Percentiles rank a stretch among this genome's conserved stretches.
Evolutionary conservation across 2,797 vertebrate species (phyloP).

Genomic region (Buceros bicornis): DNA sequence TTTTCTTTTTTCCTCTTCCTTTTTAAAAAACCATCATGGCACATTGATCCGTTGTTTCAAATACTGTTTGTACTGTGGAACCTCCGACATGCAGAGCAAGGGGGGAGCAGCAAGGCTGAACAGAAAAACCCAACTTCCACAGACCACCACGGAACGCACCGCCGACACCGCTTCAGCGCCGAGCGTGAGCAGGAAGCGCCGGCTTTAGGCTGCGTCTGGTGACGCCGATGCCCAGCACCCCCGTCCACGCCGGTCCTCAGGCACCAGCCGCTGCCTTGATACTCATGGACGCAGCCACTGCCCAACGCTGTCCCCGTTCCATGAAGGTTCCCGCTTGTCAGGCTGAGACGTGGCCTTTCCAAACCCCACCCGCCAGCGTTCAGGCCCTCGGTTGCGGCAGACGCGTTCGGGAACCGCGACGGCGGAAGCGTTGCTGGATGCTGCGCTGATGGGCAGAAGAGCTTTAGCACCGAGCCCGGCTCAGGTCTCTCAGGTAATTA

Average conservation of each 20-base stretch:
- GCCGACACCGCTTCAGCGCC: not conserved
- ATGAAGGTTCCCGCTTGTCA: not conserved
- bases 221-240: not conserved
- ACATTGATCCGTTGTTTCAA: slow-evolving; percentile 83
- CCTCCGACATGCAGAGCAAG: slow-evolving; percentile 62
- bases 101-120: slow-evolving; percentile 1
- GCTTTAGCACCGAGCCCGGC: not conserved
- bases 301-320: not conserved
- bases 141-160: not conserved
- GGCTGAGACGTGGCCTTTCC: not conserved
- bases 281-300: not conserved
- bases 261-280: not conserved
- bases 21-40: slow-evolving; percentile 76
- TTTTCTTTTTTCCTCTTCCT: not conserved
- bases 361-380: not conserved
- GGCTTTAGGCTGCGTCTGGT: not conserved
- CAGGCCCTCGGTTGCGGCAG: fast-evolving
- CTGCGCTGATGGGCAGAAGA: not conserved
- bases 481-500: not conserved
- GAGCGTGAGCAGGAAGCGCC: not conserved
- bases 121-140: not conserved
- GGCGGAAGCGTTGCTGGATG: fast-evolving
- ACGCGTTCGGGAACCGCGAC: fast-evolving
- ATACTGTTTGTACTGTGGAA: slow-evolving; percentile 75
- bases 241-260: not conserved